phyloP scores from a whole-genome alignment of 92 coral and sea anemone genomes.

The Ricordea florida region DNA sequence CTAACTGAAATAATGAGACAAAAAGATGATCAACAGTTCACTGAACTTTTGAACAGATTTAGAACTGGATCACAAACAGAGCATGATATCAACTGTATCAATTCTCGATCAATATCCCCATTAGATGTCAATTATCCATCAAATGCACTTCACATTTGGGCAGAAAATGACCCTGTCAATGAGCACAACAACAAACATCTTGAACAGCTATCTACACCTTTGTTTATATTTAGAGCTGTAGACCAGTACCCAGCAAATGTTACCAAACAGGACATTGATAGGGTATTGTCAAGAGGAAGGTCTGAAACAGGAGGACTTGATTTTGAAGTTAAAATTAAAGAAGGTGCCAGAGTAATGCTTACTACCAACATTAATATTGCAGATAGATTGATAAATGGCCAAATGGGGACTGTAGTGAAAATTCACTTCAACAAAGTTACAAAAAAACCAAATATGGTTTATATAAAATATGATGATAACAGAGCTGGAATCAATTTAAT shows the following conservation, averaged over 20 bases:
- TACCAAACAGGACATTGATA: not conserved
- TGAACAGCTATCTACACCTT: not conserved
- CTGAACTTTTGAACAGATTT: constrained; percentile 57
- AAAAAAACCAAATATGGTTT: constrained; percentile 28
- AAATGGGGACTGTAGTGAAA: constrained; percentile 56
- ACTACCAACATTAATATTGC: too few relatives aligned
- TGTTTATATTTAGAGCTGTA: not conserved
- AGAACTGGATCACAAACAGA: constrained; percentile 55
- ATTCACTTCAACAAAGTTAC: constrained; percentile 23
- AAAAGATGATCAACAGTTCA: constrained; percentile 59
- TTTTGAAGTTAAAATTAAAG: too few relatives aligned
- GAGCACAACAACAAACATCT: not conserved
- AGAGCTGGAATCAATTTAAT: constrained; percentile 42
- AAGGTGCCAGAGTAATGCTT: too few relatives aligned
- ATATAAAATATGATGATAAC: too few relatives aligned
- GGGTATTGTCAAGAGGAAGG: constrained; percentile 68
- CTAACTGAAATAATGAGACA: constrained; percentile 55
- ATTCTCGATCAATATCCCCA: not conserved
- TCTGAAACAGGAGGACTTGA: too few relatives aligned
- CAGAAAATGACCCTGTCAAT: constrained; percentile 13
- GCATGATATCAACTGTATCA: constrained; percentile 34
- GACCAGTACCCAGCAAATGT: not conserved
- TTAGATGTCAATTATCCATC: too few relatives aligned
- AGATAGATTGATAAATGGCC: too few relatives aligned
- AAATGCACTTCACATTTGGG: not conserved